These are phyloP conservation scores for Scaptomyza cyrtandrae DNA, from an alignment of 2,888 invertebrate genomes.

Conservation along the genomic window DNA sequence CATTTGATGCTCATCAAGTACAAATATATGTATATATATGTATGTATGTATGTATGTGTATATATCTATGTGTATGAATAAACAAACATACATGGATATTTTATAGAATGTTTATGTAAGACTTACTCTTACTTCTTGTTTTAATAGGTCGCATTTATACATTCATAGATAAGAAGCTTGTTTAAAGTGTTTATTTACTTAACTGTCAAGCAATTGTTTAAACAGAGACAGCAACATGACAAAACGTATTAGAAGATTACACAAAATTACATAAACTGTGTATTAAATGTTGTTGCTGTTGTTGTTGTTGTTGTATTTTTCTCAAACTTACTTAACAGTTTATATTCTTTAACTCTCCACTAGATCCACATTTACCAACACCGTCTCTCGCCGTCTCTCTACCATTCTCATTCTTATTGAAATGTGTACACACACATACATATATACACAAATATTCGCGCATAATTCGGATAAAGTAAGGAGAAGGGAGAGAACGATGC, in stretches of 20 bases:
- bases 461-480: slow-evolving; percentile 52
- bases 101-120: neutral
- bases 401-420: neutral
- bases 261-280: neutral
- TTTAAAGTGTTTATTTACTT: neutral
- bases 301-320: neutral
- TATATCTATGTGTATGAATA: too few species aligned
- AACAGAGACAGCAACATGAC: neutral
- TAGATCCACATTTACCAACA: slow-evolving; percentile 1
- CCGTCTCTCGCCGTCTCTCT: neutral
- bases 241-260: neutral
- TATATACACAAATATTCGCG: slow-evolving; percentile 59
- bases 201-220: neutral
- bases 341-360: neutral
- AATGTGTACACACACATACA: neutral
- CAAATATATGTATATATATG: neutral
- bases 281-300: neutral
- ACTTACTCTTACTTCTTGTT: too few species aligned
- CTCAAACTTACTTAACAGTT: neutral
- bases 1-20: slow-evolving; percentile 23
- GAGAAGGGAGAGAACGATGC: neutral
- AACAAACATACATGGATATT: neutral
- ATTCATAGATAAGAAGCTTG: too few species aligned
- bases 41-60: neutral
- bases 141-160: too few species aligned